A percentile compares a stretch with the other conserved stretches of the same genome.
Conservation (phyloP, 2,888 invertebrate species). For the Leucozona laternaria region DNA sequence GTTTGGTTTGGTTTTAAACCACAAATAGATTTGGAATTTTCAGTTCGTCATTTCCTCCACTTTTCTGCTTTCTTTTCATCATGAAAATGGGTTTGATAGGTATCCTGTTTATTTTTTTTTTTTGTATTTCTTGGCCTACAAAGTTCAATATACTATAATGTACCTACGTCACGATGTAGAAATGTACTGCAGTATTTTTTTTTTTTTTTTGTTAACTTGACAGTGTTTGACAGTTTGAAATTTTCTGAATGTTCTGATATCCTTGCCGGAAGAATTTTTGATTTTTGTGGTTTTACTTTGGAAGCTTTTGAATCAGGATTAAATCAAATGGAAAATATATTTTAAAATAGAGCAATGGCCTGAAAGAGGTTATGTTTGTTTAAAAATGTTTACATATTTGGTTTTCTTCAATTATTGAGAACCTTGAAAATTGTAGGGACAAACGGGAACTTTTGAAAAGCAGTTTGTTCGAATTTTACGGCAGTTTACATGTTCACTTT, state of each 20-base stretch:
- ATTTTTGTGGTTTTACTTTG: background rate
- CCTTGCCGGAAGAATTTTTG: constrained; percentile 2
- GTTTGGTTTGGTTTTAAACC: background rate
- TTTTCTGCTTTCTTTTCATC: background rate
- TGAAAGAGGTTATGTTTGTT: background rate
- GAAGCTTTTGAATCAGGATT: background rate
- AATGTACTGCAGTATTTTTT: background rate
- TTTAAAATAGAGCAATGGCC: background rate
- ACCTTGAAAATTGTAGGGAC: too few relatives aligned
- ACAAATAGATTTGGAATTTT: constrained; percentile 14
- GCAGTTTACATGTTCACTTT: too few relatives aligned
- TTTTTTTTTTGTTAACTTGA: background rate
- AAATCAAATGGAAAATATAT: constrained; percentile 1
- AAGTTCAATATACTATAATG: background rate
- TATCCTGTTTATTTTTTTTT: background rate
- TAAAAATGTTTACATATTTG: too few relatives aligned
- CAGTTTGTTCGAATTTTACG: too few relatives aligned
- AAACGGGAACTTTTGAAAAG: too few relatives aligned
- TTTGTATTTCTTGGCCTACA: background rate
- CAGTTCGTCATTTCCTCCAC: constrained; percentile 6
- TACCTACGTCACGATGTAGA: background rate
- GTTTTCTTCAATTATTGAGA: too few relatives aligned
- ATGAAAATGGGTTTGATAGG: constrained; percentile 2
- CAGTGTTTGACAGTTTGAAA: constrained; percentile 26
- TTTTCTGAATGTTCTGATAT: constrained; percentile 12